These are phyloP conservation scores for Neomonachus schauinslandi DNA, from an alignment of 2,113 vertebrate genomes.

Conservation along the genomic window DNA sequence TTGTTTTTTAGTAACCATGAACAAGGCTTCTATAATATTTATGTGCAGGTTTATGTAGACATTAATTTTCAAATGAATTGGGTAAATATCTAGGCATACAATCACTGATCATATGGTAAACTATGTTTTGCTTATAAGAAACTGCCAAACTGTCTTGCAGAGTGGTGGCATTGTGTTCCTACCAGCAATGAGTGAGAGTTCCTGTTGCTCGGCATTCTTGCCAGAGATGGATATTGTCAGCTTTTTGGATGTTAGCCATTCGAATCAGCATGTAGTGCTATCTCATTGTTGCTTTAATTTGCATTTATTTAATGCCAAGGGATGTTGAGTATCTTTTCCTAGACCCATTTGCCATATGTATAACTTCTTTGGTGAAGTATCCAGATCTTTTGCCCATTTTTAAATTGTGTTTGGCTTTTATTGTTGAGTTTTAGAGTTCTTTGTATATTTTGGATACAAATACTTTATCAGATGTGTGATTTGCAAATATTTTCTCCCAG, in stretches of 20 bases:
- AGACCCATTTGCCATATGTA: background rate
- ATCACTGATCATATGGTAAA: background rate
- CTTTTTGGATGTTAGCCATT: background rate
- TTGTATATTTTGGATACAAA: conserved; percentile 5
- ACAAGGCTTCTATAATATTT: conserved; percentile 37
- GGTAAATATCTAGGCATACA: background rate
- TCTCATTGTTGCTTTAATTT: background rate
- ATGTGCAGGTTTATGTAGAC: background rate
- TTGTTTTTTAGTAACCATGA: conserved; percentile 2
- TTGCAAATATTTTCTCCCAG: conserved; percentile 32
- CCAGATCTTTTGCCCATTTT: background rate
- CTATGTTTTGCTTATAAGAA: background rate
- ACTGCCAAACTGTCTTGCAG: background rate
- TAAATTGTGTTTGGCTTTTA: background rate
- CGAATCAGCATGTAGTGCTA: background rate
- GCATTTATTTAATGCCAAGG: background rate
- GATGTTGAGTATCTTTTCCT: background rate
- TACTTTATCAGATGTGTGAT: background rate
- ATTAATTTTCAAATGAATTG: conserved; percentile 45
- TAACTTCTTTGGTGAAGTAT: background rate
- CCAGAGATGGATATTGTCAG: background rate
- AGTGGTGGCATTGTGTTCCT: background rate
- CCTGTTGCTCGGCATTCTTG: background rate
- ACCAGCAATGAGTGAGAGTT: background rate
- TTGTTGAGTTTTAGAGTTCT: background rate